Evolutionary conservation across 2,888 invertebrate species (phyloP).

Genomic region (Thalpophila matura): DNA sequence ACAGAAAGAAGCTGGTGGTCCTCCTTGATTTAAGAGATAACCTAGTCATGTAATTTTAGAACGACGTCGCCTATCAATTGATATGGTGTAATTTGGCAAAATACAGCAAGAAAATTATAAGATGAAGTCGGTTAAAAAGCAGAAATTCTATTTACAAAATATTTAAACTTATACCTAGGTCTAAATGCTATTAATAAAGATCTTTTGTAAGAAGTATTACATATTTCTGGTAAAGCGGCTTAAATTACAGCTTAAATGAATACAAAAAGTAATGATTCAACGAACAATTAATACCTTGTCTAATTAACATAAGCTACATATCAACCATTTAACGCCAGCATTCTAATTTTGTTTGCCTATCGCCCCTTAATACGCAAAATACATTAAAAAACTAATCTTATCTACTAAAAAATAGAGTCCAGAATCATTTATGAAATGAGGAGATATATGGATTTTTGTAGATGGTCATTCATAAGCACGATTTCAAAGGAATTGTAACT

Average conservation of each 20-base stretch:
- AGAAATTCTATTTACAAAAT: no score
- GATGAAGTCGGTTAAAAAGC: no score
- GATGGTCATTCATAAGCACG: slow-evolving; percentile 37
- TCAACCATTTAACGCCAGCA: slow-evolving; percentile 70
- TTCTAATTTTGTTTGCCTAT: slow-evolving; percentile 58
- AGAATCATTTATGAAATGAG: slow-evolving; percentile 16
- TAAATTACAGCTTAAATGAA: slow-evolving; percentile 9
- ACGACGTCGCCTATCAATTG: no score
- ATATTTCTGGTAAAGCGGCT: background rate
- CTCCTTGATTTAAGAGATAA: no score
- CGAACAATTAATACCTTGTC: slow-evolving; percentile 54
- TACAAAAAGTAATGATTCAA: slow-evolving; percentile 44
- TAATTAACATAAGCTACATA: slow-evolving; percentile 65
- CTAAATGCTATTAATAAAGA: no score
- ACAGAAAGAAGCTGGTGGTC: no score
- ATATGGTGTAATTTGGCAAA: no score
- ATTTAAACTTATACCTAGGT: no score
- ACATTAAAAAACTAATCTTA: slow-evolving; percentile 23
- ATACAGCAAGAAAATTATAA: no score
- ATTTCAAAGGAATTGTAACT: slow-evolving; percentile 39
- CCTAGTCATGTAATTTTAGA: no score
- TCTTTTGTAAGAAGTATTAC: no score
- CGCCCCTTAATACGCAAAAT: slow-evolving; percentile 19
- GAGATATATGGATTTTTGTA: slow-evolving; percentile 63
- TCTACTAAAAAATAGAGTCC: background rate